Percentiles rank a stretch among this genome's conserved stretches.
These are phyloP conservation scores for Leistus spinibarbis DNA, from an alignment of 2,888 invertebrate species.

Conservation along the genomic window DNA sequence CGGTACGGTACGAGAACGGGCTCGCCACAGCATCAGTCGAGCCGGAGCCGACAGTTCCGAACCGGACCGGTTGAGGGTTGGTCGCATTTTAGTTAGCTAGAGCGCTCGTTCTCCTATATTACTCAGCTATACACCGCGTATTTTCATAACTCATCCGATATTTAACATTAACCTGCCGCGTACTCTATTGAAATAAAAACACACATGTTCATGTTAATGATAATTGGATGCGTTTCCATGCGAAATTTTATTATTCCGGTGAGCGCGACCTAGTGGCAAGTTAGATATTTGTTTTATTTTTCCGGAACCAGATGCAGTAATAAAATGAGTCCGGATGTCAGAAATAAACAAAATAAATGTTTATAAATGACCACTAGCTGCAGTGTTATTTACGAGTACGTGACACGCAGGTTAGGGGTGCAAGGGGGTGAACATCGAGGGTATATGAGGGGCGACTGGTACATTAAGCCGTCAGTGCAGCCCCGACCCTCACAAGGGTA, in stretches of 20 bases:
- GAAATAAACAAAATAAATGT: slow-evolving; percentile 35
- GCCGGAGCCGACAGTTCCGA: slow-evolving; percentile 51
- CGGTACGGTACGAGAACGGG: slow-evolving; percentile 5
- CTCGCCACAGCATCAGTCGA: slow-evolving; percentile 28
- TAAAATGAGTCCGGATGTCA: slow-evolving; percentile 31
- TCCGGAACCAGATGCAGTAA: slow-evolving; percentile 13
- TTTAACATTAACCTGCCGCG: neutral
- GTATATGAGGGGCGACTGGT: slow-evolving; percentile 45
- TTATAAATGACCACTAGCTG: slow-evolving; percentile 30
- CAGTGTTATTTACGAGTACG: slow-evolving; percentile 43
- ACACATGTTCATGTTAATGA: too few relatives aligned
- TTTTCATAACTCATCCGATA: neutral
- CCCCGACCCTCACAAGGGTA: slow-evolving; percentile 43
- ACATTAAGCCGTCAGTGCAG: slow-evolving; percentile 44
- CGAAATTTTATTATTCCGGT: neutral
- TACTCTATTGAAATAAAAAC: too few relatives aligned
- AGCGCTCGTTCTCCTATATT: neutral
- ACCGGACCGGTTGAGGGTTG: slow-evolving; percentile 2
- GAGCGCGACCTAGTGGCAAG: slow-evolving; percentile 17
- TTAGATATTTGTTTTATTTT: slow-evolving; percentile 21
- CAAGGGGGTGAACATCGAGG: slow-evolving; percentile 43
- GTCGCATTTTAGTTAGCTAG: neutral
- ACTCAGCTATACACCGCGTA: neutral
- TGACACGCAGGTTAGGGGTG: slow-evolving; percentile 44
- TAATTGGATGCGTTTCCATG: neutral